Evolutionary conservation across 2,797 vertebrate species (phyloP), one percentile per base, ranked within the genome.

Genomic region (Bradypodion ventrale): DNA sequence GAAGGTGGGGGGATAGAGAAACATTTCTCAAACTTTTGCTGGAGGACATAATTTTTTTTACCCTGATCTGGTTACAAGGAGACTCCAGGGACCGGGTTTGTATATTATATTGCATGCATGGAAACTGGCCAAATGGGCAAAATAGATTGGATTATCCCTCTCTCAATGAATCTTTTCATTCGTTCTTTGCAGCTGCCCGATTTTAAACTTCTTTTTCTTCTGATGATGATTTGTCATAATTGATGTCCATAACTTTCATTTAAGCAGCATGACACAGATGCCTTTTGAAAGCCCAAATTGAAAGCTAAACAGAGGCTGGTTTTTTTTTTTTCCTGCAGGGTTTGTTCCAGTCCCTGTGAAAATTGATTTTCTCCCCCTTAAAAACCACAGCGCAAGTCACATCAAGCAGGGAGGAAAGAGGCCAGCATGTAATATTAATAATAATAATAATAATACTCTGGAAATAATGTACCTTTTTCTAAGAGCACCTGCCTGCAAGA

Each of bases 151-250:
- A 73, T 12, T 56, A 8, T 19, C 6, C 27, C 0, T 40, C 56
- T 76, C 44, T 68, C 73, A 76, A 83, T 75, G 16, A 15, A n/a
- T 73, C 42, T 56, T 65, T 83, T 56, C 46, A 56, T n/a, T n/a
- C n/a, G n/a, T n/a, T n/a, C n/a, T n/a, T n/a, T n/a, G n/a, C n/a
- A 35, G 21, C 13, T 13, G 9, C 35, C 19, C 19, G 21, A 23
- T 83, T 75, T 4, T 37, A 75, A 37, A 2, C 16, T 7, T 7
- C 23, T 3, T 5, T 1, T 12, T 25, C 12, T 27, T 21, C 16
- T 32, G 52, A 16, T 52, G 32, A 25, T 7, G 16, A 42, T 46
- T 52, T 23, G 52, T 56, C 16, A 69, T 76, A 59, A 68, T 56
- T 83, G 56, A 68, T 49, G 46, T 13, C 35, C 73, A 32, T 81